Conservation (phyloP, 2,888 invertebrate species). For the Drosophila glabriapex region DNA sequence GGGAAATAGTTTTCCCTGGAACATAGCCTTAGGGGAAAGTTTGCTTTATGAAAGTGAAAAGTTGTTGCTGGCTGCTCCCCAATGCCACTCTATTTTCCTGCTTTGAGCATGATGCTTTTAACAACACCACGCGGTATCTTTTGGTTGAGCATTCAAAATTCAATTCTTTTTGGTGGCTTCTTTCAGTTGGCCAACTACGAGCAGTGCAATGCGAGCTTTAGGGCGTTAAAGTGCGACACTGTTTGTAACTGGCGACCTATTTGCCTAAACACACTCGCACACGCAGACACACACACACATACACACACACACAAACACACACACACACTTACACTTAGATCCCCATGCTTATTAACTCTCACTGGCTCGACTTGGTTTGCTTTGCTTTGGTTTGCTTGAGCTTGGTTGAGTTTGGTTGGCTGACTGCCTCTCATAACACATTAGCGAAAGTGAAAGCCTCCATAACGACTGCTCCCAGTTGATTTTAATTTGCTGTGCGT, state of each 20-base stretch:
- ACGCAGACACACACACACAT: constrained; percentile 6
- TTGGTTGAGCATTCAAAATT: neutral
- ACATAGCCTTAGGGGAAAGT: neutral
- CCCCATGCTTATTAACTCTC: constrained; percentile 45
- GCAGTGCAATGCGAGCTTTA: constrained; percentile 70
- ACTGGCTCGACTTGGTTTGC: constrained; percentile 30
- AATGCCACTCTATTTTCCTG: neutral
- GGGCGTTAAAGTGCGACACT: constrained; percentile 68
- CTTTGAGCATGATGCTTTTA: neutral
- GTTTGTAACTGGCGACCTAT: constrained; percentile 71
- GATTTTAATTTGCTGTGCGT: constrained; percentile 78
- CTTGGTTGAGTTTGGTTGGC: constrained; percentile 27
- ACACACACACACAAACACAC: neutral
- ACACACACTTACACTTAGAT: constrained; percentile 24
- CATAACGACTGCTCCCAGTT: constrained; percentile 82
- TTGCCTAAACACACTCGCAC: constrained; percentile 65
- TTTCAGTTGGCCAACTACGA: constrained; percentile 64
- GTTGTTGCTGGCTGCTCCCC: neutral
- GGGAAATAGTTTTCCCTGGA: neutral
- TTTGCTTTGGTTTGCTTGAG: constrained; percentile 15
- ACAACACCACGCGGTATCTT: constrained; percentile 16
- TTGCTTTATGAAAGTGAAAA: neutral
- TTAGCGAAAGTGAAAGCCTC: constrained; percentile 80
- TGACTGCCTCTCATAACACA: constrained; percentile 75
- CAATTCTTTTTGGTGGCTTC: constrained; percentile 30